Percentiles rank a stretch among this genome's conserved stretches.
phyloP scores from a whole-genome alignment of 1,140 invertebrate genomes.

The Aricia agestis region DNA sequence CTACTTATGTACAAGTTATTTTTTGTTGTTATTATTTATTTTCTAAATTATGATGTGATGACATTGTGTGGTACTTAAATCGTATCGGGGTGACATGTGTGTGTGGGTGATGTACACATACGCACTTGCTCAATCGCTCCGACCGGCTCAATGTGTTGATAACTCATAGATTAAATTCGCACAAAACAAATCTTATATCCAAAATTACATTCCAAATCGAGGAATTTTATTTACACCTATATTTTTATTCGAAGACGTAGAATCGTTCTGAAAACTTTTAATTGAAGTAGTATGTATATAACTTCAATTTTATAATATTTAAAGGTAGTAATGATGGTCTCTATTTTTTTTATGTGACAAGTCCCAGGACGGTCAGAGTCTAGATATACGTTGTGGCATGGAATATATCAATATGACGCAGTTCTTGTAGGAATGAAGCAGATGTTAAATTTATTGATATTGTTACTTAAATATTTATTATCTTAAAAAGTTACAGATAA shows the following conservation, averaged over 20 bases:
- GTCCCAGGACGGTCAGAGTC: too few species aligned
- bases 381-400: too few species aligned
- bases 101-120: background rate
- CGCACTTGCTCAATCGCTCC: background rate
- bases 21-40: constrained; percentile 60
- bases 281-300: too few species aligned
- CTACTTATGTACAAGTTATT: constrained; percentile 67
- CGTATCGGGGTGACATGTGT: background rate
- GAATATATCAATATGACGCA: background rate
- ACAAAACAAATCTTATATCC: background rate
- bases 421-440: background rate
- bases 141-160: constrained; percentile 3
- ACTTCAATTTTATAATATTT: too few species aligned
- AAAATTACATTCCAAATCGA: background rate
- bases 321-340: too few species aligned
- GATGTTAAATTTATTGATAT: background rate
- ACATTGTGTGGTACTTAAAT: constrained; percentile 62
- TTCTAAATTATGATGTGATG: constrained; percentile 45
- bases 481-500: background rate
- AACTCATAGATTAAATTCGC: constrained; percentile 9
- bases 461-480: background rate
- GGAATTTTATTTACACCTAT: background rate
- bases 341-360: too few species aligned
- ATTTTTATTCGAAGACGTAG: background rate
- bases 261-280: too few species aligned